phyloP scores from a whole-genome alignment of 2,888 invertebrate species.

The Lasioglossum figueresi region DNA sequence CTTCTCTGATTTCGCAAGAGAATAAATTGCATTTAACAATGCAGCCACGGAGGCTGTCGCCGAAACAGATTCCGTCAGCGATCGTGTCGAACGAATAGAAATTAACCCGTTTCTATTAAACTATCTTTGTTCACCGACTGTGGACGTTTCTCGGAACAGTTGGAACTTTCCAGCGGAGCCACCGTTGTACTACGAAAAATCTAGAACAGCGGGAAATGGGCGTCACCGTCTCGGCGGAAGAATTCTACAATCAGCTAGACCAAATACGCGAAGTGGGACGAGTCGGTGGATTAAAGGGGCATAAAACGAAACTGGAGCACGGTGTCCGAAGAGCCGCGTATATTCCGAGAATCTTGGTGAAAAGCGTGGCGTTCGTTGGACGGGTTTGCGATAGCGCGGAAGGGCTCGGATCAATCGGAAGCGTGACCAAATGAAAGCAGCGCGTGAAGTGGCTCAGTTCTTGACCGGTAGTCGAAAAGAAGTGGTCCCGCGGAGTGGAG shows the following conservation, averaged over 20 bases:
- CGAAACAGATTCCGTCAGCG: too few species aligned
- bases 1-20: too few species aligned
- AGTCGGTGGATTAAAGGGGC: not conserved
- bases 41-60: too few species aligned
- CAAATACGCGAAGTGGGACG: not conserved
- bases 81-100: too few species aligned
- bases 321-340: not conserved
- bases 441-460: constrained; percentile 34
- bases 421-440: constrained; percentile 27
- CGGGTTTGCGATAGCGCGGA: not conserved
- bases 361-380: not conserved
- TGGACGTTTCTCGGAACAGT: not conserved
- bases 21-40: too few species aligned
- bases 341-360: not conserved
- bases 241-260: not conserved
- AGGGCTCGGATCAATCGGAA: not conserved
- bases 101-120: too few species aligned
- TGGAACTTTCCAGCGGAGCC: not conserved
- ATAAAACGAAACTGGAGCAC: constrained; percentile 6
- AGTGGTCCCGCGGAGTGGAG: constrained; percentile 57
- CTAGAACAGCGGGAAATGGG: not conserved
- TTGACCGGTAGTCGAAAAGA: constrained; percentile 44
- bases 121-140: too few species aligned
- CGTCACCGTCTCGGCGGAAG: not conserved
- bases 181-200: not conserved